phyloP scores from a whole-genome alignment of 2,797 vertebrate species.

The Ctenochaetus hawaiiensis region DNA sequence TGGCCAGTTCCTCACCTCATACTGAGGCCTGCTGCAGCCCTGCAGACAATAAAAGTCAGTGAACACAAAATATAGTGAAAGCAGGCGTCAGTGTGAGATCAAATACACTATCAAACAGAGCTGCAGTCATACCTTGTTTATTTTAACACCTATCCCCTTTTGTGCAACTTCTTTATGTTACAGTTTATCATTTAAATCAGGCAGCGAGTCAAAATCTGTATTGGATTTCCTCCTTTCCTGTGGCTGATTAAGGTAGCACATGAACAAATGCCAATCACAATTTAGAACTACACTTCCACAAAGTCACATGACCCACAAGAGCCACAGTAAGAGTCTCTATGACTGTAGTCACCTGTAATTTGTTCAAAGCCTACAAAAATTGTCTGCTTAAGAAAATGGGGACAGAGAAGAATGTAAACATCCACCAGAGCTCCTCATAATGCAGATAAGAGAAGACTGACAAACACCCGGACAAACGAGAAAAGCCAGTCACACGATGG shows the following conservation, averaged over 20 bases:
- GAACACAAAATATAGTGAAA: neutral
- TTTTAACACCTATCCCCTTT: neutral
- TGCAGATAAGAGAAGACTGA: constrained; percentile 1
- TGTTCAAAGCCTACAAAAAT: neutral
- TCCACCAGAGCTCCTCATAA: neutral
- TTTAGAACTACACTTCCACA: neutral
- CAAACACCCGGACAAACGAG: constrained; percentile 74
- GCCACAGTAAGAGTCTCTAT: too few species aligned
- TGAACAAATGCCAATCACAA: neutral
- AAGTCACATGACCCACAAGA: too few species aligned
- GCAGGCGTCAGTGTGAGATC: neutral
- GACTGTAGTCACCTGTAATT: neutral
- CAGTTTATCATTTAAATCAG: neutral
- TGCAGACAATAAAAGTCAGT: constrained; percentile 12
- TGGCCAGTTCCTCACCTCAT: constrained; percentile 91
- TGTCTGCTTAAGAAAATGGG: neutral
- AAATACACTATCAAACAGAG: neutral
- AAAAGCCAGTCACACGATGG: constrained; percentile 74
- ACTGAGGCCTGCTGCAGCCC: constrained; percentile 72
- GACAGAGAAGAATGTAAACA: constrained; percentile 39
- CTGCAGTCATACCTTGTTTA: neutral
- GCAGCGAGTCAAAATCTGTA: neutral
- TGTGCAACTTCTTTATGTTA: neutral
- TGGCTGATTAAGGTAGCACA: neutral
- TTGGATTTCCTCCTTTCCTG: neutral